Evolutionary conservation across 2,797 vertebrate species (phyloP), one percentile per base, ranked within the genome.

Genomic region (Dendrocincla fuliginosa): DNA sequence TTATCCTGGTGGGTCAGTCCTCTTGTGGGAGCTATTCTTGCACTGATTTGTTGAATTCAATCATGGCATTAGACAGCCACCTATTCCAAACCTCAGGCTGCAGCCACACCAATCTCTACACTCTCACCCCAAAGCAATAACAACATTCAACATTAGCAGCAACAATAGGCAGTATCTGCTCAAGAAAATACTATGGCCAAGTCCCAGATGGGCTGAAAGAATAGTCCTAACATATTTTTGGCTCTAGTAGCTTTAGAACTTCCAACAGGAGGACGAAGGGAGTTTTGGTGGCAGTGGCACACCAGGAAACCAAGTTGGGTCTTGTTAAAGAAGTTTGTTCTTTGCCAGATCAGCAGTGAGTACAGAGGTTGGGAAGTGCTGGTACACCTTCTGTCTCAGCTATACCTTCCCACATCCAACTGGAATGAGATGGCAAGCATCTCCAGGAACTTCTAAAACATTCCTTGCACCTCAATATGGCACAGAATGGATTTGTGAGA

Each of bases 371-470:
- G 3, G 14, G 11, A 53, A 71, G 16, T 28, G 23, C 35, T 76
- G 46, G n/a, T 30, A 49, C 28, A 89, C 8, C 7, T 64, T 63
- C 68, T 42, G 25, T 18, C 30, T 50, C 20, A 7, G 39, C 19
- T 55, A 7, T 0, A 0, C 15, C 25, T 60, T 76, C 63, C 39
- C 15, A 49, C 8, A 9, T 6, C 4, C 18, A 39, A 7, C 10
- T 64, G 28, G 15, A 91, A 83, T 0, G 6, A 55, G 18, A 28
- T 6, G 6, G 27, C 8, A 35, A 85, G 32, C 30, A 35, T 50
- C 52, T 67, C 30, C 61, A 84, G 24, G 11, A 85, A 55, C 13
- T 49, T 79, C 46, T 82, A 67, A 52, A 87, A 23, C 33, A 37
- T 13, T 35, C 19, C 14, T 33, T 46, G n/a, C 10, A 65, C 6